Conservation (phyloP, 2,113 vertebrate genomes). For the Pipa parva region DNA sequence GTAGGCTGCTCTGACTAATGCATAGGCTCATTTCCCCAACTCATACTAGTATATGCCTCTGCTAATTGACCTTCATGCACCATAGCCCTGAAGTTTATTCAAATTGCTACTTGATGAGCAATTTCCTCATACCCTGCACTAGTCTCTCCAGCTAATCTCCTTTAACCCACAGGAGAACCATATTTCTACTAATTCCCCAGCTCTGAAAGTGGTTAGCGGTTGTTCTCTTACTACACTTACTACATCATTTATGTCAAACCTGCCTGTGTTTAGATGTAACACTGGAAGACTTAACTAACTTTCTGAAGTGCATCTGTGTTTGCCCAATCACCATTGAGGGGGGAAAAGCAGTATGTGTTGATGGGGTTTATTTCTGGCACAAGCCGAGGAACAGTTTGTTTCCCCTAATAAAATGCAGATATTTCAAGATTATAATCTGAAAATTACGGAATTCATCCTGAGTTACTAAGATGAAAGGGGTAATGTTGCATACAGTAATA, state of each 20-base stretch:
- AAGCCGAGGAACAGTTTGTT: too few species aligned
- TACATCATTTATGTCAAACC: neutral
- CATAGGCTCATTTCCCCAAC: constrained; percentile 18
- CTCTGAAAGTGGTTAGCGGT: neutral
- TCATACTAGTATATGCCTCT: constrained; percentile 24
- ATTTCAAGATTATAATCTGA: too few species aligned
- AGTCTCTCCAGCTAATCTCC: constrained; percentile 10
- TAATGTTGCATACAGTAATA: too few species aligned
- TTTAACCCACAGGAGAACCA: neutral
- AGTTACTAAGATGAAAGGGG: too few species aligned
- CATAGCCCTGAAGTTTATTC: constrained; percentile 25
- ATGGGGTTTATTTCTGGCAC: too few species aligned
- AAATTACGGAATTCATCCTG: too few species aligned
- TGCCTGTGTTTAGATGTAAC: too few species aligned
- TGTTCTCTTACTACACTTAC: too few species aligned
- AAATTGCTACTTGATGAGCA: constrained; percentile 17
- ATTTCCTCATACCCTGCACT: neutral
- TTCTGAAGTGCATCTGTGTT: neutral
- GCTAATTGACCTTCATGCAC: constrained; percentile 37
- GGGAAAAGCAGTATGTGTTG: neutral
- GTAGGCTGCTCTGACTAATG: constrained; percentile 30
- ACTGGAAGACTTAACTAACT: neutral
- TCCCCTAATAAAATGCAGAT: too few species aligned
- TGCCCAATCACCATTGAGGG: neutral
- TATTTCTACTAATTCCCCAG: neutral